Evolutionary conservation across 1,140 invertebrate species (phyloP), one percentile per base, ranked within the genome.

Genomic region (Neodiprion pinetum): DNA sequence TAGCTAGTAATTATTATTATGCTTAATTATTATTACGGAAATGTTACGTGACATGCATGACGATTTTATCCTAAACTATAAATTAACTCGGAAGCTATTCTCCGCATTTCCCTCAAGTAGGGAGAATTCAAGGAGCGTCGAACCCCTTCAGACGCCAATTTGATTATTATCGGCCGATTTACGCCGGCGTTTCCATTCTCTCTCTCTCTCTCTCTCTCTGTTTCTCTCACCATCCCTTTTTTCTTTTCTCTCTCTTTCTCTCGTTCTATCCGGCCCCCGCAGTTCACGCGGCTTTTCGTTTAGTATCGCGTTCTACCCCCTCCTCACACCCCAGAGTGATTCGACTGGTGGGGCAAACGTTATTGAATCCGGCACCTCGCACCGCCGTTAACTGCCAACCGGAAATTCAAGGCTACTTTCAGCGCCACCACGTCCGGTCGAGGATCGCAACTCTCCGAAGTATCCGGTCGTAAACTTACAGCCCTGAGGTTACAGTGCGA

Each of bases 121-220:
- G 53, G 53, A 61, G 53, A 61, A 61, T 61, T 61, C 53, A 61
- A 61, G 53, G 53, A 12, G n/a, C 4, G 53, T 40, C 28, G 28
- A 40, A 61, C 53, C n/a, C 53, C 53, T 9, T 5, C 53, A 61
- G 53, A 61, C 53, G 53, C 5, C 53, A 61, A 61, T 61, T 61
- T 61, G 53, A 61, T 61, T 61, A 61, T 61, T 61, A 61, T 61
- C 53, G 53, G 53, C 11, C 53, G 53, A 61, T 61, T 61, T 61
- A 9, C 53, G 53, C 53, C 9, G n/a, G 53, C 28, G 28, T 40
- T 40, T 40, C 28, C 28, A 40, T 40, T 40, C 28, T 40, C 28
- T 40, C 28, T 40, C 28, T 40, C 28, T 40, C 28, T 40, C 28
- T 40, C 28, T 40, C 28, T 40, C 28, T 40, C 28, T 40, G 5